These are phyloP conservation scores for Eubasilissa regina DNA, from an alignment of 1,140 invertebrate species.

Conservation along the genomic window DNA sequence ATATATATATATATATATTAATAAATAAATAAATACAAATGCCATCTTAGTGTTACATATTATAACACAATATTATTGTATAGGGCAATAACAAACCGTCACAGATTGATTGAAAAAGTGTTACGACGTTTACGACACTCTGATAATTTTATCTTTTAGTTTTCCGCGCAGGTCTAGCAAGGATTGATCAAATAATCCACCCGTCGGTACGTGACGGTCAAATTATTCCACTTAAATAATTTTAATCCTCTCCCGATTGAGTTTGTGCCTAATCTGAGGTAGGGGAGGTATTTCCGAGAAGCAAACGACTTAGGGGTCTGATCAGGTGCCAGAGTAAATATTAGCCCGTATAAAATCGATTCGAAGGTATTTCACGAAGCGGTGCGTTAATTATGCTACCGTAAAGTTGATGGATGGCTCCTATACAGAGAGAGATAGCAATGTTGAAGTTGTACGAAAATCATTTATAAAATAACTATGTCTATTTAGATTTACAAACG, in stretches of 20 bases:
- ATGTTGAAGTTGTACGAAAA: too few species aligned
- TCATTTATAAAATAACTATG: too few species aligned
- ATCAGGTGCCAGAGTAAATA: slow-evolving; percentile 33
- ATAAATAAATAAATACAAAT: too few species aligned
- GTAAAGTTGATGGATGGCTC: background rate
- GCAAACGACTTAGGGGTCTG: slow-evolving; percentile 35
- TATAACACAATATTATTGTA: too few species aligned
- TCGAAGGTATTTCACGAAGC: background rate
- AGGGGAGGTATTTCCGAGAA: slow-evolving; percentile 7
- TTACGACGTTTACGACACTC: background rate
- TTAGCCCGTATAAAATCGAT: slow-evolving; percentile 32
- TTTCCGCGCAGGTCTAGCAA: slow-evolving; percentile 6
- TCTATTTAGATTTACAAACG: too few species aligned
- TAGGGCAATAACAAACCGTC: too few species aligned
- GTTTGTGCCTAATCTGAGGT: slow-evolving; percentile 30
- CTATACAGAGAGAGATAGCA: too few species aligned
- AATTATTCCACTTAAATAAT: slow-evolving; percentile 39
- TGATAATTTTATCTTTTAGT: background rate
- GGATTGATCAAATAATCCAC: slow-evolving; percentile 28
- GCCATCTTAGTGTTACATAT: too few species aligned
- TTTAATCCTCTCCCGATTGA: slow-evolving; percentile 37
- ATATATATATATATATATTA: too few species aligned
- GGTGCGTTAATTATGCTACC: background rate
- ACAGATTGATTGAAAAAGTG: too few species aligned
- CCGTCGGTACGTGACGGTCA: slow-evolving; percentile 30